Conservation (phyloP, 2,888 invertebrate genomes). For the Andrena camellia region DNA sequence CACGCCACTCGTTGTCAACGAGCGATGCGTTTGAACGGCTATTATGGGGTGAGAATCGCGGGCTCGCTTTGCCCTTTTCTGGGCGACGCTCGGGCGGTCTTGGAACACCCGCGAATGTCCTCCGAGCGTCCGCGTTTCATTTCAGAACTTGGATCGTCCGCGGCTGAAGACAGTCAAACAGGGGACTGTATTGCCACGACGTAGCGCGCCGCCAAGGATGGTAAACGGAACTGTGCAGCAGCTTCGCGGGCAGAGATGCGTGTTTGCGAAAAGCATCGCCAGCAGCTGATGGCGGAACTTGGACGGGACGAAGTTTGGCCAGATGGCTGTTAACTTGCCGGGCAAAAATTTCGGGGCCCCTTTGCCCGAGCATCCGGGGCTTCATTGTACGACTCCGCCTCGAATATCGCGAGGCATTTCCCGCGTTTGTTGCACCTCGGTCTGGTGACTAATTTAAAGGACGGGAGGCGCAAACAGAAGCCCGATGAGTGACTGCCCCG, state of each 20-base stretch:
- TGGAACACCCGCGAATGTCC: not conserved
- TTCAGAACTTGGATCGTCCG: conserved; percentile 47
- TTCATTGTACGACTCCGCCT: not conserved
- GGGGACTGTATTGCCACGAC: conserved; percentile 30
- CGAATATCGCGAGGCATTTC: not conserved
- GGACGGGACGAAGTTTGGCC: conserved; percentile 52
- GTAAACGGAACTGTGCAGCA: conserved; percentile 43
- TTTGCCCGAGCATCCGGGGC: conserved; percentile 34
- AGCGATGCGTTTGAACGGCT: not conserved
- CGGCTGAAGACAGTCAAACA: conserved; percentile 44
- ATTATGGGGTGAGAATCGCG: conserved; percentile 13
- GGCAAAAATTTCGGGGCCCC: conserved; percentile 40
- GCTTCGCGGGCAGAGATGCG: conserved; percentile 39
- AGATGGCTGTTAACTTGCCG: conserved; percentile 58
- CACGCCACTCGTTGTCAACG: not conserved
- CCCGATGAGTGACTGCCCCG: too few species aligned
- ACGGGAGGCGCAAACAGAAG: too few species aligned
- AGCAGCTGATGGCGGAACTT: conserved; percentile 61
- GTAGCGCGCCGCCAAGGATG: conserved; percentile 33
- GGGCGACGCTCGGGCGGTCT: not conserved
- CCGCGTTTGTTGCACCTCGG: not conserved
- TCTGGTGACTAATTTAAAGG: not conserved
- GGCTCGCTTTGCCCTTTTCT: not conserved
- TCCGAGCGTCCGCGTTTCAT: conserved; percentile 23
- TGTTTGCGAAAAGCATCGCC: conserved; percentile 57